Evolutionary conservation across 2,888 invertebrate species (phyloP).

Genomic region (Hyppa rectilinea): DNA sequence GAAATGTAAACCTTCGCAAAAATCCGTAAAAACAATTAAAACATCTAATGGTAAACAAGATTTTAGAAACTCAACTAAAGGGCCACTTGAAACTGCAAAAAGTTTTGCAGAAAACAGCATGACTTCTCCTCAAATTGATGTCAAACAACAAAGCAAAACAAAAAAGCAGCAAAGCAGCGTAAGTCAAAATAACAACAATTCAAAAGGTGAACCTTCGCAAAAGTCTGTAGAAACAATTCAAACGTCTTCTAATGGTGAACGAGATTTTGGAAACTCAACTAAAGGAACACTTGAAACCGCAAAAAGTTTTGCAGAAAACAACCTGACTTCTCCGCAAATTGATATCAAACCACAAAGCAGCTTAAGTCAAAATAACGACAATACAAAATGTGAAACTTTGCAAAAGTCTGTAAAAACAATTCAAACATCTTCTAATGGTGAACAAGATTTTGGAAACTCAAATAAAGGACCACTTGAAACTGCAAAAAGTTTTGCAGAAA

Average conservation of each 20-base stretch:
- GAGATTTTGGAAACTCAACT: not conserved
- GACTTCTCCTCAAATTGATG: not conserved
- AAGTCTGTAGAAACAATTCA: not conserved
- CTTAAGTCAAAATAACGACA: too few relatives aligned
- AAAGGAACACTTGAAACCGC: not conserved
- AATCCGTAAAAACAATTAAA: too few relatives aligned
- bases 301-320: slow-evolving; percentile 11
- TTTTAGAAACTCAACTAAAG: not conserved
- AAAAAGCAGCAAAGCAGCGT: not conserved
- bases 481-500: not conserved
- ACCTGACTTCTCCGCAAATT: too few relatives aligned
- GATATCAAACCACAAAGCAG: too few relatives aligned
- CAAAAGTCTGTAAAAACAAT: too few relatives aligned
- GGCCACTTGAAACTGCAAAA: not conserved
- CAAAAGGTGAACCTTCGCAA: not conserved
- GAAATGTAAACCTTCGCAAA: too few relatives aligned
- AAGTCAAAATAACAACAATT: not conserved
- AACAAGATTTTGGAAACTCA: too few relatives aligned
- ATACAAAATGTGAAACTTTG: too few relatives aligned
- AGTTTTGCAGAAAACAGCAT: not conserved
- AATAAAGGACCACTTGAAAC: not conserved
- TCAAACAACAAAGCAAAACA: too few relatives aligned
- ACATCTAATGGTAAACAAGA: too few relatives aligned
- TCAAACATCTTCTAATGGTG: too few relatives aligned
- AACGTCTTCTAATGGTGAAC: not conserved